phyloP scores from a whole-genome alignment of 2,888 invertebrate genomes.

The Lepeophtheirus nordmannii region DNA sequence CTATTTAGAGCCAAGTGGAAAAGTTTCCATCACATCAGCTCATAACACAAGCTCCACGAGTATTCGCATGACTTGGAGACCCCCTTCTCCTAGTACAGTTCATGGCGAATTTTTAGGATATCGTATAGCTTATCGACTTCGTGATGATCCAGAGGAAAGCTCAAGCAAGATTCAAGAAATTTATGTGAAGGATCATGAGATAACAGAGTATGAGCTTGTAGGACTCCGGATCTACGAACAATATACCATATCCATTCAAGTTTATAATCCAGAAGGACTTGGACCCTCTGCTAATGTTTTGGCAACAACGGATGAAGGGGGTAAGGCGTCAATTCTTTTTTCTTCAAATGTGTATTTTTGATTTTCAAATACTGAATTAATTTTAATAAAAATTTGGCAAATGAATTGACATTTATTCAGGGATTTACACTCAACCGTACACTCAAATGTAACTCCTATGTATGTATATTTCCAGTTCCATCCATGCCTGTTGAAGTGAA shows the following conservation, averaged over 20 bases:
- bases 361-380: too few relatives aligned
- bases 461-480: conserved; percentile 31
- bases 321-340: too few relatives aligned
- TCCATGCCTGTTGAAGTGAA: conserved; percentile 32
- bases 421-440: too few relatives aligned
- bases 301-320: conserved; percentile 35
- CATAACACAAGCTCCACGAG: conserved; percentile 32
- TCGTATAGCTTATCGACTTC: conserved; percentile 29
- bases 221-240: conserved; percentile 32
- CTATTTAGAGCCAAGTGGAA: conserved; percentile 39
- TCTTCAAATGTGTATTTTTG: too few relatives aligned
- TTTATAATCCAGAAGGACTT: conserved; percentile 33
- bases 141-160: conserved; percentile 8
- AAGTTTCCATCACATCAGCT: conserved; percentile 30
- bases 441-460: too few relatives aligned
- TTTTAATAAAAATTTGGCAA: too few relatives aligned
- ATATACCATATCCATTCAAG: conserved; percentile 33
- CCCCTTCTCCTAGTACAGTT: conserved; percentile 39
- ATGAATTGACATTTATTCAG: too few relatives aligned
- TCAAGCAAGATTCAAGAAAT: not conserved
- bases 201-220: not conserved
- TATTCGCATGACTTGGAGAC: conserved; percentile 33
- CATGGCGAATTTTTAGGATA: conserved; percentile 37
- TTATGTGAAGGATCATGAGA: conserved; percentile 5
- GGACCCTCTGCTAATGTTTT: conserved; percentile 32